phyloP scores from a whole-genome alignment of 2,888 invertebrate species.

The Chouioia cunea region DNA sequence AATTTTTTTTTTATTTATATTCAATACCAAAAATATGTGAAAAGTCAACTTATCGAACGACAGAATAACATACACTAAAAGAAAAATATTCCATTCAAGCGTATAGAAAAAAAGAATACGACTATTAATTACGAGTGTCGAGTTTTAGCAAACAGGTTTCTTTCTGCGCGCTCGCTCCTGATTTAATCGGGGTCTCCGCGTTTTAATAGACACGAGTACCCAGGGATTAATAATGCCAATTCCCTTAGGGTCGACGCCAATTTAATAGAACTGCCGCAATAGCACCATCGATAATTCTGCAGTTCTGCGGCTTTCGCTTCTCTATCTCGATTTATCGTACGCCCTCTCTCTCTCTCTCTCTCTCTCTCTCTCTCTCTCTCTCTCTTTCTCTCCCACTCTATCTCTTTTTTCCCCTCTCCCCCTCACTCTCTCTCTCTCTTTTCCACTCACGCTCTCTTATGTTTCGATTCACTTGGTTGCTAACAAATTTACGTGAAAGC shows the following conservation, averaged over 20 bases:
- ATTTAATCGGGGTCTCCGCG: slow-evolving; percentile 28
- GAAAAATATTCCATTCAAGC: no score
- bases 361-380: neutral
- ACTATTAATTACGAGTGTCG: slow-evolving; percentile 21
- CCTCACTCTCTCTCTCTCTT: neutral
- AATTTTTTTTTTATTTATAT: no score
- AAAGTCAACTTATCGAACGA: no score
- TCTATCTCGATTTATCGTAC: slow-evolving; percentile 50
- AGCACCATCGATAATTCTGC: slow-evolving; percentile 61
- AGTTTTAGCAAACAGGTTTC: neutral
- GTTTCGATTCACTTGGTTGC: neutral
- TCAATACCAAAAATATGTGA: no score
- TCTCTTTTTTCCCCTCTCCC: slow-evolving; percentile 46
- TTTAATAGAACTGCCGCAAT: slow-evolving; percentile 62
- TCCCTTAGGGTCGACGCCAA: slow-evolving; percentile 54
- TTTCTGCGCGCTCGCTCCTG: neutral
- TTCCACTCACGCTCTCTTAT: neutral
- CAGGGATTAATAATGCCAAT: slow-evolving; percentile 55
- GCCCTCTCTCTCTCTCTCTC: slow-evolving; percentile 28
- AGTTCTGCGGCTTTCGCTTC: slow-evolving; percentile 53
- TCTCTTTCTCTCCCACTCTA: slow-evolving; percentile 45
- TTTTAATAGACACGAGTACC: slow-evolving; percentile 53
- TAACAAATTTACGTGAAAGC: no score
- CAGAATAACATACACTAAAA: no score
- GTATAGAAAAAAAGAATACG: no score